phyloP scores from a whole-genome alignment of 2,888 invertebrate species.

The Archips crataeganus region DNA sequence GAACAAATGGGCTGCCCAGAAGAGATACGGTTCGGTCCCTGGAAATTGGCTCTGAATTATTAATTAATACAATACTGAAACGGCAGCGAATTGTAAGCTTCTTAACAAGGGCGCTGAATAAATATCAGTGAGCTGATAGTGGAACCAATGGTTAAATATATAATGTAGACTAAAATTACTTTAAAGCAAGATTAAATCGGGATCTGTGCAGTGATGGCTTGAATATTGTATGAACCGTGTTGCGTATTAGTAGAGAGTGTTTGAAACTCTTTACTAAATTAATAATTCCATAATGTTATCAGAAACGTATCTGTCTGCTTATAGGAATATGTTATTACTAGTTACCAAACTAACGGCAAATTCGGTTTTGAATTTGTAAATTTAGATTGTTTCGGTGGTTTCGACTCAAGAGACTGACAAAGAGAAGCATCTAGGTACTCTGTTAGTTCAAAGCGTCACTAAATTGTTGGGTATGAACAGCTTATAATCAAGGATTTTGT shows the following conservation, averaged over 20 bases:
- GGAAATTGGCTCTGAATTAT: slow-evolving; percentile 78
- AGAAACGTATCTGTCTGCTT: background rate
- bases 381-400: background rate
- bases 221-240: slow-evolving; percentile 17
- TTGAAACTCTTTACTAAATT: slow-evolving; percentile 3
- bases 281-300: background rate
- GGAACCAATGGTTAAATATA: slow-evolving; percentile 42
- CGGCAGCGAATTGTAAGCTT: slow-evolving; percentile 78
- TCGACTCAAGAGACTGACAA: background rate
- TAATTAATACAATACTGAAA: slow-evolving; percentile 74
- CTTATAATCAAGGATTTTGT: slow-evolving; percentile 31
- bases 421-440: background rate
- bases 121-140: slow-evolving; percentile 68
- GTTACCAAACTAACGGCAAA: background rate
- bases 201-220: slow-evolving; percentile 5
- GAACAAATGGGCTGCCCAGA: slow-evolving; percentile 70
- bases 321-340: slow-evolving; percentile 1
- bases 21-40: slow-evolving; percentile 67
- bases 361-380: background rate
- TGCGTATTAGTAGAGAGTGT: slow-evolving; percentile 7
- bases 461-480: background rate
- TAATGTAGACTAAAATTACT: slow-evolving; percentile 27
- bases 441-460: background rate
- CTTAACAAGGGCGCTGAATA: slow-evolving; percentile 79
- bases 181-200: slow-evolving; percentile 16